Evolutionary conservation across 2,888 invertebrate genomes (phyloP), one percentile per base, ranked within the genome.

Genomic region (Trachelus stipa): DNA sequence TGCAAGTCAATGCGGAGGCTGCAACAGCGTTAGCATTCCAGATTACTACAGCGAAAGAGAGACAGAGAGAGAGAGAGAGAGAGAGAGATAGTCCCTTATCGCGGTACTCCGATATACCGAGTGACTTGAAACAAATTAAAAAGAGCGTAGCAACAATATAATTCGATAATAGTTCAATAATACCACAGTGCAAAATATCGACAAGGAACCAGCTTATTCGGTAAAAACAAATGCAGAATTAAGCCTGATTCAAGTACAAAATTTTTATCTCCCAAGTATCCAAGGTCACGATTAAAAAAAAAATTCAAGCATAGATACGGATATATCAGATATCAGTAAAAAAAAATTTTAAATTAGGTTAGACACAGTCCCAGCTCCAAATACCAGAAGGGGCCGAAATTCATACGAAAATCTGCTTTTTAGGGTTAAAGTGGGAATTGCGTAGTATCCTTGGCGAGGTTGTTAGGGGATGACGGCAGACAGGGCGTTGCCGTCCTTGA

Each of bases 401-500:
- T 9, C 23, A 23, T 23, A 56, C 23, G 15, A 23, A 9, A 56
- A 23, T 56, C 23, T 6, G 6, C 56, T 56, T 56, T 6, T 56
- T 9, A 9, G 23, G 83, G 82, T 83, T 84, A 84, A 83, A n/a
- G 68, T 73, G 78, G 81, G 85, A 87, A 87, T 85, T 85, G 85
- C 86, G 85, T 82, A 83, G 84, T 77, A 80, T 71, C 81, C 81
- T 81, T 80, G 73, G 12, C 75, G 75, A 75, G 80, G 75, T 75
- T 77, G 77, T 79, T 77, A 73, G 80, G 76, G 75, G 76, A 78
- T 81, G 82, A 80, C 81, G 83, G 85, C 88, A 91, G 91, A 91
- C 91, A 90, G 90, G 91, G 91, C 90, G 91, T 90, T 90, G 91
- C 88, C 88, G 90, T 83, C 89, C 90, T 90, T 90, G 90, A 89